These are phyloP conservation scores for Onychostoma macrolepis DNA, from an alignment of 2,113 vertebrate species.

Conservation along the genomic window DNA sequence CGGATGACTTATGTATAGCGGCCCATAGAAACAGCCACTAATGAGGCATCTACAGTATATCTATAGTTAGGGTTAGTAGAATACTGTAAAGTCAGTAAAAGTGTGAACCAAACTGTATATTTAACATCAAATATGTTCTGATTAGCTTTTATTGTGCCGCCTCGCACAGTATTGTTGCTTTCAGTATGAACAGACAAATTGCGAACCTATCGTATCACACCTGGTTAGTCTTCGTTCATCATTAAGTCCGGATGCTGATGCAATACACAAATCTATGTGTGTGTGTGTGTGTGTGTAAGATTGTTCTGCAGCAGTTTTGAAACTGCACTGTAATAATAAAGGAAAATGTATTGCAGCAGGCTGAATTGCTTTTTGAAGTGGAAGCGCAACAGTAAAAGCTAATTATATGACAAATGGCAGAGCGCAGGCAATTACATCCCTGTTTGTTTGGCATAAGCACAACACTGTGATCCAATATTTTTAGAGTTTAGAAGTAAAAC, in stretches of 20 bases:
- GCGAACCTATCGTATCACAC: neutral
- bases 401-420: conserved; percentile 31
- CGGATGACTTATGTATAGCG: too few species aligned
- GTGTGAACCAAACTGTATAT: neutral
- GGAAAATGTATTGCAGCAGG: conserved; percentile 7
- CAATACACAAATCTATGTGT: neutral
- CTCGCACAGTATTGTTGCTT: neutral
- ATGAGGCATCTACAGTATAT: too few species aligned
- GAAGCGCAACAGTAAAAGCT: conserved; percentile 14
- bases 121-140: neutral
- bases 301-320: conserved; percentile 6
- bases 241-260: neutral
- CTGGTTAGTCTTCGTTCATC: conserved; percentile 29
- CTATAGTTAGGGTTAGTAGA: too few species aligned
- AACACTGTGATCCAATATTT: neutral
- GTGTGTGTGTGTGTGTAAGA: conserved; percentile 3
- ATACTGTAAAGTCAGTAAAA: too few species aligned
- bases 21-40: too few species aligned
- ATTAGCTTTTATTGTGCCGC: neutral
- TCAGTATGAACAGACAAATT: neutral
- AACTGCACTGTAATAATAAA: neutral
- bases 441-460: neutral
- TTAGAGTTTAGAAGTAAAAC: conserved; percentile 18
- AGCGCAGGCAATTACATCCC: neutral
- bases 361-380: conserved; percentile 21